These are phyloP conservation scores for Toxotes chatareus DNA, from an alignment of 2,113 vertebrate genomes.

Conservation along the genomic window DNA sequence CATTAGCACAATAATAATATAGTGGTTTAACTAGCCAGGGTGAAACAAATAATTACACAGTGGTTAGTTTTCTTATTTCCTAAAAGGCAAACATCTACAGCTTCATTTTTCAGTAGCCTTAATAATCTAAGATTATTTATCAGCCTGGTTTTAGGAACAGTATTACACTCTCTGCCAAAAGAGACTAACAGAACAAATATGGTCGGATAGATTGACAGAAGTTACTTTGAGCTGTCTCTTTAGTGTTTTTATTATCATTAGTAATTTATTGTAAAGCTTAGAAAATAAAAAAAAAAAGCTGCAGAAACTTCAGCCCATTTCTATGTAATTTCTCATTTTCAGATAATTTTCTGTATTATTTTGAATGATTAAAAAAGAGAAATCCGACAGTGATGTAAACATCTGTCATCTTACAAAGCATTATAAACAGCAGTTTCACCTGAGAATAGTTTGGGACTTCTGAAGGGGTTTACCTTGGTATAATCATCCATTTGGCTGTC, in stretches of 20 bases:
- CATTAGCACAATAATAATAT: constrained; percentile 23
- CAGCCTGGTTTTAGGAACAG: neutral
- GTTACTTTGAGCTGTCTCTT: neutral
- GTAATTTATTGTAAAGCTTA: neutral
- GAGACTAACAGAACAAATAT: neutral
- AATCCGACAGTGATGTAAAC: no score
- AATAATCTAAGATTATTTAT: neutral
- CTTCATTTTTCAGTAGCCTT: neutral
- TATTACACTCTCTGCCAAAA: no score
- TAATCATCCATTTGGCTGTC: no score
- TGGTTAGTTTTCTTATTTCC: neutral
- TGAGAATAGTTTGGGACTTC: no score
- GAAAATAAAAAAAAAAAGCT: no score
- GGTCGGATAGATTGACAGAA: neutral
- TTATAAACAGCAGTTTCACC: neutral
- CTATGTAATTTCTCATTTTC: no score
- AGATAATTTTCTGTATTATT: no score
- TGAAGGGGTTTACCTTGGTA: neutral
- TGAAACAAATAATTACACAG: constrained; percentile 7
- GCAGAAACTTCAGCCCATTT: no score
- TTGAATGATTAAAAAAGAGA: no score
- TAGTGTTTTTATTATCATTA: no score
- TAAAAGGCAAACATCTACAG: neutral
- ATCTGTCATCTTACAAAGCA: neutral
- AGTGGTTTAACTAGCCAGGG: neutral